Base-by-base conservation (phyloP, 2,797 vertebrate genomes). In the Sphenodon punctatus region DNA sequence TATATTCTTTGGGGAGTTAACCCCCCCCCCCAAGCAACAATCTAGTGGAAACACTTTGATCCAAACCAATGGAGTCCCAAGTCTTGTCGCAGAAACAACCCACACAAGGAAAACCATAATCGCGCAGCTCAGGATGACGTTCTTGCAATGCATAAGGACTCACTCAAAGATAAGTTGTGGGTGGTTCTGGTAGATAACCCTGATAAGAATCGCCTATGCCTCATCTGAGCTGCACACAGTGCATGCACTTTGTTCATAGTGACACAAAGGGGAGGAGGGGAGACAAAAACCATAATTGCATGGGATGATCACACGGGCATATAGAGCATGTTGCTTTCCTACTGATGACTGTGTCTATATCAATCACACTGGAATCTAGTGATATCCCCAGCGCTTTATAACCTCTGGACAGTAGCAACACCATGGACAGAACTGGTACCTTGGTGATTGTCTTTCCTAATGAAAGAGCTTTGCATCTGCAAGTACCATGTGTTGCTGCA, bases 381-480 rank as follows among this genome's bases (percentile, higher is more conserved):
- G 41, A 68, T 13, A 55, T 5, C 32, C 60, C 6, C 32, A 86
- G 45, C 3, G 1, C 51, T 75, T 53, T 38, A 45, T 38, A 61
- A 16, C 45, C 43, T 86, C 76, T 16, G 2, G 75, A 76, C 1
- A 2, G 13, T 5, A 2, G 64, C 11, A 42, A 73, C 63, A 67
- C 87, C 46, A 74, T 25, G 38, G 74, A 43, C 75, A 75, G 23
- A 63, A 48, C 66, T 88, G 74, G 78, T 75, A 38, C 51, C 58
- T 51, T 59, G 36, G 48, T 30, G 64, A 63, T 51, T 86, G 61
- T 49, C 79, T 84, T 38, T 77, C 69, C 81, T 89, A 82, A 84
- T 77, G 81, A 90, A 88, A 80, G 55, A 88, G 64, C 41, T 80
- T 67, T 82, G 68, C 75, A 74, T 84, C 70, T 75, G 30, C 53